Conservation (phyloP, 2,113 vertebrate species). For the Microcebus jonahi region DNA sequence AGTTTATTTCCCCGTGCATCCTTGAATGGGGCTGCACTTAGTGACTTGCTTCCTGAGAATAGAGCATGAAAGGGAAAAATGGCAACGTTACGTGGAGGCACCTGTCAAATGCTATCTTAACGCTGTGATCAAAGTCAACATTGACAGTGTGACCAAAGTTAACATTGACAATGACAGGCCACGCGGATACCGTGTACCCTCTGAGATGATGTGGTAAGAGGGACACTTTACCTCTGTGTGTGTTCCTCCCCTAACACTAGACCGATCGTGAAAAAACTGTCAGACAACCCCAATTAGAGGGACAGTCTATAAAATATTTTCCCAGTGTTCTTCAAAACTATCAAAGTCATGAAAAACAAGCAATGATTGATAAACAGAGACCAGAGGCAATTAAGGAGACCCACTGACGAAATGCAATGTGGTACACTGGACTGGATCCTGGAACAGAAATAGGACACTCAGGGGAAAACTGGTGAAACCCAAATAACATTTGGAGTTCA, state of each 20-base stretch:
- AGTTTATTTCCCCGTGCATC: too few species aligned
- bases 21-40: background rate
- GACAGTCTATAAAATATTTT: background rate
- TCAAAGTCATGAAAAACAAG: background rate
- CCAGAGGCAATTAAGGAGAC: background rate
- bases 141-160: too few species aligned
- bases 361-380: background rate
- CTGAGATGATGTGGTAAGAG: background rate
- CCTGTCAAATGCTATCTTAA: background rate
- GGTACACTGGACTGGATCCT: background rate
- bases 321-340: background rate
- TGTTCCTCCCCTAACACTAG: background rate
- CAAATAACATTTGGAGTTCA: too few species aligned
- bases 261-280: background rate
- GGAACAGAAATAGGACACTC: background rate
- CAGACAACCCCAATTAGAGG: background rate
- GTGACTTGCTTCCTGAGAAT: background rate
- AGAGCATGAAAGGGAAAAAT: background rate
- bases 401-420: background rate
- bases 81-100: background rate
- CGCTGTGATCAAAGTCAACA: background rate
- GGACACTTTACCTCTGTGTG: background rate
- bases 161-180: background rate
- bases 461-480: background rate
- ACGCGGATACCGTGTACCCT: fast-evolving